These are phyloP conservation scores for Halocynthia aurantium DNA, from an alignment of 23 tunicate genomes.

Conservation along the genomic window DNA sequence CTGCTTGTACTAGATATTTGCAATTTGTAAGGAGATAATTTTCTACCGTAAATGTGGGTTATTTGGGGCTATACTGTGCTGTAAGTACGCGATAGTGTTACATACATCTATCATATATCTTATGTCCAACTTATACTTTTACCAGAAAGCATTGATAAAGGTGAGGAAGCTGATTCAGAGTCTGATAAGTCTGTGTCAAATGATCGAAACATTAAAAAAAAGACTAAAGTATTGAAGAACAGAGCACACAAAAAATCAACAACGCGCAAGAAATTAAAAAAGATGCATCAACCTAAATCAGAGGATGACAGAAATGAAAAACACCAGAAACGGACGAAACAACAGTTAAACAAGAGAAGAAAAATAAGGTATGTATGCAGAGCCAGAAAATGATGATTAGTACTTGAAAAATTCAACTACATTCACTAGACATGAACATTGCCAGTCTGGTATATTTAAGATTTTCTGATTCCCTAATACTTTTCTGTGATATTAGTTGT, in stretches of 20 bases:
- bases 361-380: slow-evolving; percentile 45
- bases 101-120: no score
- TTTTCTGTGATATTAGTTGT: neutral
- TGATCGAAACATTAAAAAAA: neutral
- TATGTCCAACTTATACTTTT: neutral
- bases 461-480: no score
- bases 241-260: neutral
- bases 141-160: slow-evolving; percentile 14
- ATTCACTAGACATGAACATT: no score
- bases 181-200: slow-evolving; percentile 6
- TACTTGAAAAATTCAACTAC: no score
- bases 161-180: slow-evolving; percentile 23
- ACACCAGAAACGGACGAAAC: slow-evolving; percentile 36
- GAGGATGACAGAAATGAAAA: neutral
- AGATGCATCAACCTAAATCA: neutral
- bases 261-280: neutral
- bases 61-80: no score
- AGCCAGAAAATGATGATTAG: neutral
- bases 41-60: no score
- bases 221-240: neutral
- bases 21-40: no score
- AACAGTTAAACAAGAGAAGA: slow-evolving; percentile 54
- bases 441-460: no score
- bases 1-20: no score
- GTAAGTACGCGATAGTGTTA: no score